Base-by-base conservation (phyloP, 2,888 invertebrate species). In the Baronia brevicornis region DNA sequence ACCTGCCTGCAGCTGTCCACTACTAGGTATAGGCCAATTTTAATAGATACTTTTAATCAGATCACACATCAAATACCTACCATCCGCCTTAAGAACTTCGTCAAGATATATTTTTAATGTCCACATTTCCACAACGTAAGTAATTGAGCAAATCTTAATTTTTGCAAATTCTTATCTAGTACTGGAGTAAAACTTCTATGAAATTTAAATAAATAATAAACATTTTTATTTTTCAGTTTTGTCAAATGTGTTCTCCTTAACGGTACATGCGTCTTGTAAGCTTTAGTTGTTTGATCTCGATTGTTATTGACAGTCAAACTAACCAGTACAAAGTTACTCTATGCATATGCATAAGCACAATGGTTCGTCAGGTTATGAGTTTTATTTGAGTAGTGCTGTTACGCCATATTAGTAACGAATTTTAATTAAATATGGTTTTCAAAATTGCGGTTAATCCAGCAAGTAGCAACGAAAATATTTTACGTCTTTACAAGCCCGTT, bases 261-360 rank as follows among this genome's bases (percentile, higher is more conserved):
- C 39, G 31, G 8, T 33, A 54, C 5, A 22, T 6, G 27, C 4
- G 1, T 15, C 35, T 23, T 31, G 28, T 26, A 31, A 40, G 44
- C 40, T 60, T 54, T 59, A 48, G 51, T 39, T 39, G 37, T 53
- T 44, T 43, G 39, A 43, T 53, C 48, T 44, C 51, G 51, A 52
- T 44, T 50, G 54, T 39, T 54, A 49, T 58, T 51, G 52, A 64
- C 68, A 61, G 54, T 60, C 57, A 32, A 41, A 47, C 64, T 61
- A 45, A 38, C 44, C 33, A 47, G 39, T 41, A 41, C 47, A 57
- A 62, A 59, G 51, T 44, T 13, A 45, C 52, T 56, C 57, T 60
- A 54, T 53, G 46, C 44, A 40, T 42, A 46, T 49, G n/a, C n/a
- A n/a, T n/a, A n/a, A n/a, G n/a, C n/a, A n/a, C n/a, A n/a, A n/a